Percentiles rank a stretch among this genome's conserved stretches.
These are phyloP conservation scores for Struthidea cinerea DNA, from an alignment of 2,113 vertebrate species.

Conservation along the genomic window DNA sequence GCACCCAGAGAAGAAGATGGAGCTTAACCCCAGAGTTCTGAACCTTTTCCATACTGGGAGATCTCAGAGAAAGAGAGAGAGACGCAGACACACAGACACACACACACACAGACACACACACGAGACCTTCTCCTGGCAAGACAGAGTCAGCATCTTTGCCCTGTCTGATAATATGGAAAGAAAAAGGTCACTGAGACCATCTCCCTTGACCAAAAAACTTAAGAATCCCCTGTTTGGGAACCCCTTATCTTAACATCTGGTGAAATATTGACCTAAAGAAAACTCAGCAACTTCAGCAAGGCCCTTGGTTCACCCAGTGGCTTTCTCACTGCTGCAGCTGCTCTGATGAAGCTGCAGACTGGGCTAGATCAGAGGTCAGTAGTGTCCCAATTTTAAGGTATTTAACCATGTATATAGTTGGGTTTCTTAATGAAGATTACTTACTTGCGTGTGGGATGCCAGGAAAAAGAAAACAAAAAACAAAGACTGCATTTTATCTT, in stretches of 20 bases:
- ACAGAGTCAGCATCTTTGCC: neutral
- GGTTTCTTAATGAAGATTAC: constrained; percentile 49
- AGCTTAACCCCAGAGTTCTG: constrained; percentile 49
- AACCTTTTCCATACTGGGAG: constrained; percentile 42
- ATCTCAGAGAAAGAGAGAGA: constrained; percentile 59
- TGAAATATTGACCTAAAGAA: neutral
- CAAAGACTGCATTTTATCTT: constrained; percentile 65
- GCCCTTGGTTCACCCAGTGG: neutral
- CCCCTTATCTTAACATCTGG: neutral
- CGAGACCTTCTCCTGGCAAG: constrained; percentile 16
- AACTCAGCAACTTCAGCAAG: neutral
- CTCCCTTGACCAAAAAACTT: neutral
- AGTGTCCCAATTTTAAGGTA: constrained; percentile 1
- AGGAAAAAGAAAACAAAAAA: constrained; percentile 71
- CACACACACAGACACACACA: neutral
- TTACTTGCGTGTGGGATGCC: constrained; percentile 72
- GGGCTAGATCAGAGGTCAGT: neutral
- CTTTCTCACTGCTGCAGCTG: neutral
- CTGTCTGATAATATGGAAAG: constrained; percentile 33
- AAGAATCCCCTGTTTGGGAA: neutral
- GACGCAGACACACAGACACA: neutral
- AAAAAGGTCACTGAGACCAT: constrained; percentile 55
- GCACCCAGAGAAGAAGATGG: constrained; percentile 44
- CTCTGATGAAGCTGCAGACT: neutral
- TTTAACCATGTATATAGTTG: neutral